phyloP scores from a whole-genome alignment of 2,797 vertebrate genomes.

The Hypotaenidia philippensis region DNA sequence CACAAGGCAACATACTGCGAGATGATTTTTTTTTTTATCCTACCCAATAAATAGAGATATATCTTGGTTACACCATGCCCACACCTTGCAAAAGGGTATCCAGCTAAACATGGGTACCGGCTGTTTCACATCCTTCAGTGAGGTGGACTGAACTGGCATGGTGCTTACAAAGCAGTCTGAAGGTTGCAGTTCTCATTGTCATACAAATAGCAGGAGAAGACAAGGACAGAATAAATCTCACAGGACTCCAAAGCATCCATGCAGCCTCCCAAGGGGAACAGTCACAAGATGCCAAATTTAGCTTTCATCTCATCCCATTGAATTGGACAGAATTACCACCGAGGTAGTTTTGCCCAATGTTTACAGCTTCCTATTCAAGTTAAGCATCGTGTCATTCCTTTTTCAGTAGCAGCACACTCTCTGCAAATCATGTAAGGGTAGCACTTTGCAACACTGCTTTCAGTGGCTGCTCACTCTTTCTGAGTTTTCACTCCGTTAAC shows the following conservation, averaged over 20 bases:
- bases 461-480: background rate
- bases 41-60: background rate
- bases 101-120: background rate
- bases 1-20: background rate
- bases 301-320: background rate
- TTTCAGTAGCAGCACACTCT: background rate
- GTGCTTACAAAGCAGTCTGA: background rate
- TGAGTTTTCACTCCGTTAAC: background rate
- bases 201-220: background rate
- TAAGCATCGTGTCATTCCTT: background rate
- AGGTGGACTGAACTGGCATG: background rate
- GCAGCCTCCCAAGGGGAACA: background rate
- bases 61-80: background rate
- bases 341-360: background rate
- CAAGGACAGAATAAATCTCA: background rate
- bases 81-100: background rate
- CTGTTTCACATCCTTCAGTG: background rate
- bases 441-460: background rate
- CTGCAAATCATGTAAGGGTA: background rate
- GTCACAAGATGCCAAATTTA: background rate
- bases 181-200: background rate
- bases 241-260: background rate
- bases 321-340: background rate
- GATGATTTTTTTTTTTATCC: background rate
- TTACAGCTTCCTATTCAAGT: background rate